Evolutionary conservation across 2,888 invertebrate genomes (phyloP), one percentile per base, ranked within the genome.

Genomic region (Sesia apiformis): DNA sequence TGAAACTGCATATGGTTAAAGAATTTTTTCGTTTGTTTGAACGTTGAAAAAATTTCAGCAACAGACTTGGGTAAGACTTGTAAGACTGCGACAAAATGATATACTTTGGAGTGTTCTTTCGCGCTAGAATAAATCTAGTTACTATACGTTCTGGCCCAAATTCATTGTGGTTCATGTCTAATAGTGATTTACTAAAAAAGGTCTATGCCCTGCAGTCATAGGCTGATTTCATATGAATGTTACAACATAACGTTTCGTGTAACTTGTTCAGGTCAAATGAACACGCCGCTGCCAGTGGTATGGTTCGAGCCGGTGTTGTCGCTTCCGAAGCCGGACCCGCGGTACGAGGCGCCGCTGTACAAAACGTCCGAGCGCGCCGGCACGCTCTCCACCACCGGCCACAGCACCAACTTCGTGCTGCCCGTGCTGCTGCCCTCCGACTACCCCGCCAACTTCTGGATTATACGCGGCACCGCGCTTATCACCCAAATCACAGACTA

Each of bases 401-500:
- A 97, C 81, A 97, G 97, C 66, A 97, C 97, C 2, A 97, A 97
- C 88, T 97, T 97, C 74, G 95, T 97, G 41, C 91, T 97, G 50
- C 91, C 95, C 0, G 93, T 97, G 57, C 81, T 95, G 40, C 73
- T 97, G 53, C 93, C 94, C 0, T 91, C 95, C 0, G 72, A 81
- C 23, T 85, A 91, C 60, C 78, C 91, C 0, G 91, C 94, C 51
- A 92, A 93, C 62, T 96, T 93, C 78, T 97, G 97, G 97, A 96
- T 97, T 64, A 91, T 96, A 51, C 94, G 95, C 67, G 97, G 96
- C 58, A 95, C 97, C 1, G 97, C 97, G 0, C 86, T 97, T 3
- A 91, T 98, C 23, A 95, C 96, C 4, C 95, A 95, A 77, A 91
- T 96, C 40, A 92, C 94, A 4, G 94, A 97, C 72, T 94, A 79